Percentiles rank a stretch among this genome's conserved stretches.
Evolutionary conservation across 2,888 invertebrate genomes (phyloP).

Genomic region (Cataglyphis rosenhaueri): DNA sequence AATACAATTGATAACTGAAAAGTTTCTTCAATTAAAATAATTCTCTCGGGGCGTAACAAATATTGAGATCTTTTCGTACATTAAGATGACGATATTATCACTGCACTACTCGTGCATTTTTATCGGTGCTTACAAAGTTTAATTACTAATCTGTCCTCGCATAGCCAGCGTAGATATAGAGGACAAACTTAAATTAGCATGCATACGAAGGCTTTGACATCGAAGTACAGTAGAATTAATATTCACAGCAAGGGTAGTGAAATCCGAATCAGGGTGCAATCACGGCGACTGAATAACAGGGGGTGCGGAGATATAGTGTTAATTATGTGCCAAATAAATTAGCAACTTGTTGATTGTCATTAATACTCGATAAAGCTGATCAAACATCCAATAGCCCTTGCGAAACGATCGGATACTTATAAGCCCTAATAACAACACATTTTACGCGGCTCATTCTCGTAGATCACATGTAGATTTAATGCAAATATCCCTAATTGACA

Average conservation of each 20-base stretch:
- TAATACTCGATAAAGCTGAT: slow-evolving; percentile 59
- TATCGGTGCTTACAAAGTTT: slow-evolving; percentile 41
- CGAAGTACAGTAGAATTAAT: slow-evolving; percentile 52
- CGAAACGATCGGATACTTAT: slow-evolving; percentile 30
- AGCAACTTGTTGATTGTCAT: slow-evolving; percentile 74
- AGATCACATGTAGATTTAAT: slow-evolving; percentile 33
- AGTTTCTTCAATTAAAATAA: slow-evolving; percentile 3
- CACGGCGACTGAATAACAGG: slow-evolving; percentile 48
- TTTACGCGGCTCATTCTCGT: not conserved
- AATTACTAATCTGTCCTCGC: slow-evolving; percentile 32
- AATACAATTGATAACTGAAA: not conserved
- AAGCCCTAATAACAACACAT: slow-evolving; percentile 32
- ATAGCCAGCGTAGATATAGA: slow-evolving; percentile 5
- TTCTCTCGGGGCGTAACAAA: not conserved
- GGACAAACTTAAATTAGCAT: slow-evolving; percentile 50
- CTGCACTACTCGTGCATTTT: slow-evolving; percentile 20
- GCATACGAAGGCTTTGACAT: slow-evolving; percentile 52
- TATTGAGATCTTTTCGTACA: slow-evolving; percentile 27
- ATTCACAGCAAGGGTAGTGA: slow-evolving; percentile 46
- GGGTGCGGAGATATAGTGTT: slow-evolving; percentile 49
- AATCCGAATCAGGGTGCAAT: slow-evolving; percentile 52
- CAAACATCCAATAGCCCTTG: slow-evolving; percentile 34
- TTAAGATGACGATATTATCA: slow-evolving; percentile 21
- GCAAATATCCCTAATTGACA: slow-evolving; percentile 26
- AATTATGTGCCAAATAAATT: slow-evolving; percentile 67